Percentiles rank a stretch among this genome's conserved stretches.
Conservation (phyloP, 2,888 invertebrate genomes). For the Daptonema setosum region DNA sequence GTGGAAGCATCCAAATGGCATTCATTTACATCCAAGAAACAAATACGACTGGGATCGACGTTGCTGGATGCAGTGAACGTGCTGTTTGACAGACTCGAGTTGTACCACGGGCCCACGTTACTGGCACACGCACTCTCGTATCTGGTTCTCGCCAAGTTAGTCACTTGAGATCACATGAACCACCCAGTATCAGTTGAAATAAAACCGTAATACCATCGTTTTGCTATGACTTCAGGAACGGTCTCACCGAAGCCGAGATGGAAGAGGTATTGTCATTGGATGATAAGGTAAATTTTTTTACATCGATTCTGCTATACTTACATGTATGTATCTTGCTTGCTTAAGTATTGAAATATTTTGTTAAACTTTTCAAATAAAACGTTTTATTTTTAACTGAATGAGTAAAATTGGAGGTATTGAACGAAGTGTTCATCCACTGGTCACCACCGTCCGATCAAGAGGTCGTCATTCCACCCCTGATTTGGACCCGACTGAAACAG, state of each 20-base stretch:
- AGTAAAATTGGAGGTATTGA: conserved; percentile 6
- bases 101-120: conserved; percentile 52
- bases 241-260: conserved; percentile 6
- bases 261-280: conserved; percentile 8
- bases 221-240: conserved; percentile 4
- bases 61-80: background rate
- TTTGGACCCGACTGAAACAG: conserved; percentile 2
- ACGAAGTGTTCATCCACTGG: conserved; percentile 8
- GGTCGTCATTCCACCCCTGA: conserved; percentile 4
- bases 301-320: too few species aligned
- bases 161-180: background rate
- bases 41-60: conserved; percentile 53
- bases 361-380: too few species aligned
- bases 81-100: conserved; percentile 1
- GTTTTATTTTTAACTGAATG: too few species aligned
- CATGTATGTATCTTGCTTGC: too few species aligned
- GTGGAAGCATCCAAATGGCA: background rate
- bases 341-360: too few species aligned
- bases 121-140: conserved; percentile 78
- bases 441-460: conserved; percentile 1
- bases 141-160: conserved; percentile 65
- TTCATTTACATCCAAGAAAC: background rate
- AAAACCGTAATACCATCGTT: background rate
- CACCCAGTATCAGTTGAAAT: background rate
- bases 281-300: too few species aligned